A percentile compares a stretch with the other conserved stretches of the same genome.
Conservation (phyloP, 2,113 vertebrate genomes). For the Labeo rohita region DNA sequence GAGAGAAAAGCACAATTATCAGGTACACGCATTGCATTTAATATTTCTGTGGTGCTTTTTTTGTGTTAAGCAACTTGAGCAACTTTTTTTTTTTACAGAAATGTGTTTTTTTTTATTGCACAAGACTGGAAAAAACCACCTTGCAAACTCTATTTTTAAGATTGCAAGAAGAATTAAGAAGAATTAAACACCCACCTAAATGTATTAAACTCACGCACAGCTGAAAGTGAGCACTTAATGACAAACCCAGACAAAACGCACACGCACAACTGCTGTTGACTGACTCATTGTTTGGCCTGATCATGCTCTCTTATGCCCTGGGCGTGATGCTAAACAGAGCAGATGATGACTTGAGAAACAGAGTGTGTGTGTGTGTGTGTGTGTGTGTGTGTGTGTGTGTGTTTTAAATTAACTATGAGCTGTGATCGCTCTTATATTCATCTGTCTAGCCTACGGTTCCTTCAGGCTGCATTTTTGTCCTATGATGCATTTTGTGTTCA, state of each 20-base stretch:
- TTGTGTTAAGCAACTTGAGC: neutral
- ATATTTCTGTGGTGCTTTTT: neutral
- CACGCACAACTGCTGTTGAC: neutral
- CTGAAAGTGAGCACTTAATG: neutral
- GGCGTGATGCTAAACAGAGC: conserved; percentile 2
- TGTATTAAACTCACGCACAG: neutral
- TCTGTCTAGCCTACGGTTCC: neutral
- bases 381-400: neutral
- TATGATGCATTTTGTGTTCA: conserved; percentile 19
- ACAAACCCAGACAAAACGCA: neutral
- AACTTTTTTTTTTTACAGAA: neutral
- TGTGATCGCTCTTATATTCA: neutral
- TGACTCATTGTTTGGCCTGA: conserved; percentile 7
- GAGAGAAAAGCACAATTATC: conserved; percentile 83
- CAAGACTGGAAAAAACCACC: neutral
- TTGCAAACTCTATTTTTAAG: neutral
- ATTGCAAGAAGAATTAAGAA: no score
- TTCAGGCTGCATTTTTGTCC: neutral
- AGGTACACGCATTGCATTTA: conserved; percentile 76
- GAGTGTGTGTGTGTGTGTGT: conserved; percentile 2
- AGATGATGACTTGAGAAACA: conserved; percentile 3
- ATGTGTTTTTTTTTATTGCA: neutral
- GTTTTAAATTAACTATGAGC: neutral
- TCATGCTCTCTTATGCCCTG: neutral
- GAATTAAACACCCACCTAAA: neutral